Evolutionary conservation across 2,888 invertebrate species (phyloP), one percentile per base, ranked within the genome.

Genomic region (Harpalus rufipes): DNA sequence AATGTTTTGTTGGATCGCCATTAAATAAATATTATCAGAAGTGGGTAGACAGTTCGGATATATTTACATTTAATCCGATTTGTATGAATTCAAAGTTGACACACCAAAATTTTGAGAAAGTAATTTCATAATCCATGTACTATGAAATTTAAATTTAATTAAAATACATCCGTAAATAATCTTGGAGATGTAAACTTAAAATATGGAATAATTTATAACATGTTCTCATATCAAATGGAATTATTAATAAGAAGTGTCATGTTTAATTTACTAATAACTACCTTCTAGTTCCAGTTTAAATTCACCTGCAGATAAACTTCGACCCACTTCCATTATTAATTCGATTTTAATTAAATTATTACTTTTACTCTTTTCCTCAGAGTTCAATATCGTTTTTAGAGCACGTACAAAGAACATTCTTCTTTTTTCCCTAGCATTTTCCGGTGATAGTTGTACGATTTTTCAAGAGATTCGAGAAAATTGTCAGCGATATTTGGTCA

Each of bases 341-440:
- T 32, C 32, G 12, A 51, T 12, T 51, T 51, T 51, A 8, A 51
- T 51, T 51, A 10, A 51, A 51, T 8, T 12, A 51, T 10, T 8
- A 51, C 12, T 51, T 4, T 12, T 51, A 51, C 12, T 10, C 44
- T 51, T 51, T 2, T 12, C 10, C 32, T 32, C 32, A 4, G 12
- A 51, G 10, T 12, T 51, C 44, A 51, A 51, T 51, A 51, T 12
- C 10, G 12, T 41, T 39, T 68, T 68, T 68, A 32, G 14, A 32
- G 39, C 39, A 14, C 39, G 39, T 68, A 63, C 21, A 16, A 63
- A 63, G 21, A 61, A 8, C 12, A 12, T 68, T 39, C 32, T 39
- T 68, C 32, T 68, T 68, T 25, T 68, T 68, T n/a, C 32, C n/a
- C 32, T n/a, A 68, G 25, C 32, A 68, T 68, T 63, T 63, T 59